These are phyloP conservation scores for Pluvialis apricaria DNA, from an alignment of 2,113 vertebrate genomes.

Conservation along the genomic window DNA sequence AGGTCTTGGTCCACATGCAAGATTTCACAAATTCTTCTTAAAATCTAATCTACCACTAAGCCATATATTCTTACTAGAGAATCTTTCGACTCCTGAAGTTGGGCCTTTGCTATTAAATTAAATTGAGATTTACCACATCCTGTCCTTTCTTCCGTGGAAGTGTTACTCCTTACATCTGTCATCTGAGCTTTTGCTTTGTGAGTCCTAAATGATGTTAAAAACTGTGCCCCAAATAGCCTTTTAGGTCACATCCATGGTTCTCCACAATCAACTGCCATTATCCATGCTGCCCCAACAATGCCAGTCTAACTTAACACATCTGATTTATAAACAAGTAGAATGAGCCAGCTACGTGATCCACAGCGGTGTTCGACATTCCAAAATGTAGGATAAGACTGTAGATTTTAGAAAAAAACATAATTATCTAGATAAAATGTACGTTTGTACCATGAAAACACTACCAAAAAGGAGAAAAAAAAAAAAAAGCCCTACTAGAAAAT, in stretches of 20 bases:
- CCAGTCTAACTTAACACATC: neutral
- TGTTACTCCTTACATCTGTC: neutral
- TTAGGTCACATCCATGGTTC: neutral
- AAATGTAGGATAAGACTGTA: neutral
- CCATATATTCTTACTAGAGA: neutral
- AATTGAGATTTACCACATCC: neutral
- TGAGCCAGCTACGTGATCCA: neutral
- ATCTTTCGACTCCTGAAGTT: neutral
- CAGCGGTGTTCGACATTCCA: neutral
- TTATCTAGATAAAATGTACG: neutral
- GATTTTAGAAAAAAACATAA: neutral
- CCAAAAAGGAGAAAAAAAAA: neutral
- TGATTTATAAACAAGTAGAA: neutral
- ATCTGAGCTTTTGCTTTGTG: neutral
- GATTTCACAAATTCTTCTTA: neutral
- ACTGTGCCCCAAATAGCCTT: neutral
- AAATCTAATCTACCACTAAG: neutral
- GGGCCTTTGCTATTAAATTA: neutral
- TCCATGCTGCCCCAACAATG: neutral
- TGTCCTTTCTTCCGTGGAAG: neutral
- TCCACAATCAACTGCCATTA: rapidly evolving
- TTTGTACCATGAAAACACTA: neutral
- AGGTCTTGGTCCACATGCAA: neutral
- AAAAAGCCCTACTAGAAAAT: neutral
- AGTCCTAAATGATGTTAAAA: neutral